These are phyloP conservation scores for Melanotaenia trifasciata DNA, from an alignment of 2,797 vertebrate species.

Conservation along the genomic window DNA sequence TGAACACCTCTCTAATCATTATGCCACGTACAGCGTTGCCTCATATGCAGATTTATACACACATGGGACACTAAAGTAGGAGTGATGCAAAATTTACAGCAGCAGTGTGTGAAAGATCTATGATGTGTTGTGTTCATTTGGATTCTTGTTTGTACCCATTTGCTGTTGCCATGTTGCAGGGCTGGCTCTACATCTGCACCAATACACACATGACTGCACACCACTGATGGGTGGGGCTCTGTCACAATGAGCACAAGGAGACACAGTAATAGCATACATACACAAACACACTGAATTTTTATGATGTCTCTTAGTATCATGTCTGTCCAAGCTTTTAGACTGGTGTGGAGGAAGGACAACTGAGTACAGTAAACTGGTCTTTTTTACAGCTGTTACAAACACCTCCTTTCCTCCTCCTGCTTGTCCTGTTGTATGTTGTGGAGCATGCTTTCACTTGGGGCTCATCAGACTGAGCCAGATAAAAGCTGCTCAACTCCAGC, in stretches of 20 bases:
- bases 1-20: slow-evolving; percentile 74
- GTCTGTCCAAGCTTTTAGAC: slow-evolving; percentile 46
- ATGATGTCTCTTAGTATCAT: slow-evolving; percentile 46
- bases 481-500: slow-evolving; percentile 82
- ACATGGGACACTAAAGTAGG: slow-evolving; percentile 20
- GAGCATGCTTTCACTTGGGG: slow-evolving; percentile 51
- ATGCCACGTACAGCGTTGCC: slow-evolving; percentile 50
- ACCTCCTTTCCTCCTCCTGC: slow-evolving; percentile 35
- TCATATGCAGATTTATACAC: slow-evolving; percentile 40
- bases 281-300: slow-evolving; percentile 34
- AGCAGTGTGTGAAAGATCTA: slow-evolving; percentile 14
- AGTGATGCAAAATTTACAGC: slow-evolving; percentile 51
- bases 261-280: slow-evolving; percentile 29
- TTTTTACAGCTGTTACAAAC: slow-evolving; percentile 52
- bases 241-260: slow-evolving; percentile 61
- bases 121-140: slow-evolving; percentile 36
- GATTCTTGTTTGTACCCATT: slow-evolving; percentile 40
- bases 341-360: slow-evolving; percentile 44
- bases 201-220: slow-evolving; percentile 58
- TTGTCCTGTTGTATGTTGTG: slow-evolving; percentile 33
- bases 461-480: slow-evolving; percentile 73
- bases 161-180: slow-evolving; percentile 50
- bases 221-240: slow-evolving; percentile 68
- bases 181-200: slow-evolving; percentile 54
- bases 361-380: slow-evolving; percentile 58